Percentiles rank a stretch among this genome's conserved stretches.
phyloP scores from a whole-genome alignment of 2,797 vertebrate species.

The Sarcophilus harrisii region DNA sequence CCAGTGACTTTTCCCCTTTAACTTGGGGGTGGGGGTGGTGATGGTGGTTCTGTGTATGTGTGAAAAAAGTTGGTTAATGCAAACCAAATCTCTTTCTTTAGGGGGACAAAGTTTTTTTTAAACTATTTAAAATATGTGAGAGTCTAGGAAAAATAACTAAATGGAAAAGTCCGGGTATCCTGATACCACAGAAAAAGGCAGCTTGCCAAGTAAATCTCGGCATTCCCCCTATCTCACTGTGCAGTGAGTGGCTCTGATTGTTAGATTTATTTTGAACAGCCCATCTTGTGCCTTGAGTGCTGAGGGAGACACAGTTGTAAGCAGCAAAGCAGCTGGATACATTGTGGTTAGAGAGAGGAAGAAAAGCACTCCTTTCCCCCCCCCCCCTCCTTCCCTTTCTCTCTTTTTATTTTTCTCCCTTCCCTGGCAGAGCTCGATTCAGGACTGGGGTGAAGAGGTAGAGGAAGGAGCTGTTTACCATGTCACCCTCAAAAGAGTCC shows the following conservation, averaged over 20 bases:
- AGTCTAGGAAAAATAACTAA: constrained; percentile 79
- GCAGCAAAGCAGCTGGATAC: constrained; percentile 74
- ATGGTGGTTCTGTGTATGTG: background rate
- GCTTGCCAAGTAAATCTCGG: constrained; percentile 80
- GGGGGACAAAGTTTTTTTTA: constrained; percentile 57
- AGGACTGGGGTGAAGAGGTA: constrained; percentile 96
- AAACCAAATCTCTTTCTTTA: constrained; percentile 70
- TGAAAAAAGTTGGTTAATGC: constrained; percentile 71
- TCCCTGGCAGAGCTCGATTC: constrained; percentile 92
- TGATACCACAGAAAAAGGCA: constrained; percentile 77
- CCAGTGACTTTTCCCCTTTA: constrained; percentile 68
- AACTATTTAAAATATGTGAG: constrained; percentile 81
- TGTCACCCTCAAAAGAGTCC: constrained; percentile 95
- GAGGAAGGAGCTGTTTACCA: constrained; percentile 97
- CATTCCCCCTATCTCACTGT: constrained; percentile 62
- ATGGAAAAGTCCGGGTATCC: constrained; percentile 79
- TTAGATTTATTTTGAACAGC: constrained; percentile 73
- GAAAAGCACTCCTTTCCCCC: constrained; percentile 28
- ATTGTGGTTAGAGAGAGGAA: constrained; percentile 68
- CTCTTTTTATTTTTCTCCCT: constrained; percentile 65
- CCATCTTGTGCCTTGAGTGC: constrained; percentile 64
- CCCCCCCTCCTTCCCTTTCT: background rate
- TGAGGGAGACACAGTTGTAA: constrained; percentile 22
- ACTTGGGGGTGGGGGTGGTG: background rate
- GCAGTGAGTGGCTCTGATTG: constrained; percentile 63